These are phyloP conservation scores for Suillia variegata DNA, from an alignment of 2,888 invertebrate genomes.

Conservation along the genomic window DNA sequence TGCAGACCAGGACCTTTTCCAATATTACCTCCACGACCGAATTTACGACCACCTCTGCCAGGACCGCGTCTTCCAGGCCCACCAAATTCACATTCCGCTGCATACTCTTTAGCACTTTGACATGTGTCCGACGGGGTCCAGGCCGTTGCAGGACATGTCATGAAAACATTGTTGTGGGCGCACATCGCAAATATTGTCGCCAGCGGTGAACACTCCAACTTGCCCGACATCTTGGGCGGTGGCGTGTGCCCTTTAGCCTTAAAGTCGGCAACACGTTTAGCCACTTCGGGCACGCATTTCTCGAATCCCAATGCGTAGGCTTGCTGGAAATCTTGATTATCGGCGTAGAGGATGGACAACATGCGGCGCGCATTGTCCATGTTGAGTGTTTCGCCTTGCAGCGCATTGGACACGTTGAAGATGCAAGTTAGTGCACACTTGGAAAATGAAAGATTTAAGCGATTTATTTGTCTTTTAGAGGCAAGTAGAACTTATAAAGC, in stretches of 20 bases:
- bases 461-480: too few relatives aligned
- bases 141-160: slow-evolving; percentile 32
- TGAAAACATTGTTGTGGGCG: slow-evolving; percentile 23
- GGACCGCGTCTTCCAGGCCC: too few relatives aligned
- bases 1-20: too few relatives aligned
- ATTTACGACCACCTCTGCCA: neutral
- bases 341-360: slow-evolving; percentile 24
- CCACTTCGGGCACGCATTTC: slow-evolving; percentile 24
- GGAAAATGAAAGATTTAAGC: too few relatives aligned
- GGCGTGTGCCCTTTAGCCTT: neutral
- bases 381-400: slow-evolving; percentile 26
- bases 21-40: neutral
- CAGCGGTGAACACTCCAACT: slow-evolving; percentile 24
- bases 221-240: neutral
- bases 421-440: too few relatives aligned
- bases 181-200: slow-evolving; percentile 29
- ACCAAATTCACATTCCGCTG: neutral
- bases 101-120: neutral
- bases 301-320: slow-evolving; percentile 28
- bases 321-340: slow-evolving; percentile 25
- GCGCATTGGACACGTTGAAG: slow-evolving; percentile 1
- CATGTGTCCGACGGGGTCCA: slow-evolving; percentile 28
- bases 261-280: slow-evolving; percentile 6
- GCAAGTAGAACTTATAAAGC: too few relatives aligned
- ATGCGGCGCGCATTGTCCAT: slow-evolving; percentile 24